Evolutionary conservation across 2,888 invertebrate genomes (phyloP).

Genomic region (Eubasilissa splendida): DNA sequence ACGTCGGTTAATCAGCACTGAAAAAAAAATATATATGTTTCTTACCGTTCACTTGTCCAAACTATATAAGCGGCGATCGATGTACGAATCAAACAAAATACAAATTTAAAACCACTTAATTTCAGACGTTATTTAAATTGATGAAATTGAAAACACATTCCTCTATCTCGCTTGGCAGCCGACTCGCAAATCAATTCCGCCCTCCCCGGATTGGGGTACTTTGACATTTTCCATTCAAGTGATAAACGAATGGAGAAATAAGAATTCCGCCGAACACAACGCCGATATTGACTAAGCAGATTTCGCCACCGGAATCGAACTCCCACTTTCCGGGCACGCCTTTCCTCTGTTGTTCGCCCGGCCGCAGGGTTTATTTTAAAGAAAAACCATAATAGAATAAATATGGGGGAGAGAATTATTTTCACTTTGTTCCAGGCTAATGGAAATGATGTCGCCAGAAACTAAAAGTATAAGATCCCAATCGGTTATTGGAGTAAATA

Average conservation of each 20-base stretch:
- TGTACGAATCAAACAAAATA: not conserved
- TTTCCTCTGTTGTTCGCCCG: conserved; percentile 49
- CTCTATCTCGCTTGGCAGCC: conserved; percentile 16
- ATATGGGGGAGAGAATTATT: conserved; percentile 26
- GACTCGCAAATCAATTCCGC: conserved; percentile 49
- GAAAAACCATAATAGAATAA: conserved; percentile 41
- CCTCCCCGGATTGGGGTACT: conserved; percentile 45
- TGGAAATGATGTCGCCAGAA: not conserved
- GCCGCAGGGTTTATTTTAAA: conserved; percentile 36
- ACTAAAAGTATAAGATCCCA: not conserved
- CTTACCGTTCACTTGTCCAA: too few species aligned
- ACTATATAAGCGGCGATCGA: too few species aligned
- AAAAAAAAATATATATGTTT: too few species aligned
- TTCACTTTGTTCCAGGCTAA: conserved; percentile 3
- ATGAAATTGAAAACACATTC: conserved; percentile 29
- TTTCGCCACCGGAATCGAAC: conserved; percentile 50
- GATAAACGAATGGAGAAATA: conserved; percentile 56
- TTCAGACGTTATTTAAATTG: conserved; percentile 6
- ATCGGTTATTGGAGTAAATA: not conserved
- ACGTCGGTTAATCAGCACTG: too few species aligned
- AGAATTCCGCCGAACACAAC: conserved; percentile 44
- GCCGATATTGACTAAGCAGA: conserved; percentile 56
- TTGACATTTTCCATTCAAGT: conserved; percentile 56
- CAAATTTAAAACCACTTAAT: not conserved
- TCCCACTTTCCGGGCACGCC: conserved; percentile 53